Evolutionary conservation across 1,140 invertebrate species (phyloP).

Genomic region (Tigriopus japonicus): DNA sequence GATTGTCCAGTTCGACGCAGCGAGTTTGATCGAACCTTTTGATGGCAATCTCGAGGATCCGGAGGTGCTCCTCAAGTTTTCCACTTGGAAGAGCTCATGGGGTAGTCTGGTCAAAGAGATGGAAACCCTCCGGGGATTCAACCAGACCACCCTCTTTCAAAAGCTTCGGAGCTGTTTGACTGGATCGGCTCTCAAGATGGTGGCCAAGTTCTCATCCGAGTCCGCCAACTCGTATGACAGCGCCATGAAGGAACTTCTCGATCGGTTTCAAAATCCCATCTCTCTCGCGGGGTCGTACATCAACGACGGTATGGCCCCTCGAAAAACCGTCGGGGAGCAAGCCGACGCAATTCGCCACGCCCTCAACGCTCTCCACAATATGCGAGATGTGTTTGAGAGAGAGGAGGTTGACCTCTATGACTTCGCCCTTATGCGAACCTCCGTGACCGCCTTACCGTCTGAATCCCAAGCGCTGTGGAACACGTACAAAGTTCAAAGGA

Average conservation of each 20-base stretch:
- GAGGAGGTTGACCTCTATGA: neutral
- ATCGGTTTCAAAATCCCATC: neutral
- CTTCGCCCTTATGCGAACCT: neutral
- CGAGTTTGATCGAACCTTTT: no score
- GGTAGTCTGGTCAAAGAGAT: neutral
- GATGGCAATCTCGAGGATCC: neutral
- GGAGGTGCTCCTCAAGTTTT: neutral
- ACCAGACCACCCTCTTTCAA: neutral
- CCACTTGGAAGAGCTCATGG: neutral
- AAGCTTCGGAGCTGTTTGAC: neutral
- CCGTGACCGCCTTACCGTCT: neutral
- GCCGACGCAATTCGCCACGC: neutral
- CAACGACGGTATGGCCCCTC: neutral
- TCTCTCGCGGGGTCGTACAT: neutral
- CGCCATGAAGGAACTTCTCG: neutral
- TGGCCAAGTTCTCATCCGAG: neutral
- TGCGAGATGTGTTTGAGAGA: neutral
- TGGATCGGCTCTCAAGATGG: neutral
- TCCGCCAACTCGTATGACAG: neutral
- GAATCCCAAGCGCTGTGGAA: neutral
- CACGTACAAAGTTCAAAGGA: neutral
- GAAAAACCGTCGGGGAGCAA: neutral
- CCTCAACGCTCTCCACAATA: neutral
- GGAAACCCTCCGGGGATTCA: neutral
- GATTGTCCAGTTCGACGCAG: no score